These are phyloP conservation scores for Catotricha subobsoleta DNA, from an alignment of 2,888 invertebrate genomes.

Conservation along the genomic window DNA sequence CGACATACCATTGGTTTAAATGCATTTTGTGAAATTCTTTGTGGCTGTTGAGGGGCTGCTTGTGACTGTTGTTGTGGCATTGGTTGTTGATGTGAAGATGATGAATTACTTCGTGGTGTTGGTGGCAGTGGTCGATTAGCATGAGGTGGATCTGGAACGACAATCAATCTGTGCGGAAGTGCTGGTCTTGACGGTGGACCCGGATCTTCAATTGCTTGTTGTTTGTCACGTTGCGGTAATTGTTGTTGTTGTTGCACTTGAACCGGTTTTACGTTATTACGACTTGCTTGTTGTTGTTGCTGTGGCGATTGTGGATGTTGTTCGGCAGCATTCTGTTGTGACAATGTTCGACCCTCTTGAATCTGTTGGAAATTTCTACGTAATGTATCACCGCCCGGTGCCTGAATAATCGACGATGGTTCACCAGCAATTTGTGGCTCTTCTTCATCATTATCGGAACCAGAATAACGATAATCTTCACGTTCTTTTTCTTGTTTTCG, in stretches of 20 bases:
- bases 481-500: constrained; percentile 77
- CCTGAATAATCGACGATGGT: constrained; percentile 80
- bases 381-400: constrained; percentile 82
- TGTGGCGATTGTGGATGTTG: constrained; percentile 25
- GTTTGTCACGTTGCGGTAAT: constrained; percentile 18
- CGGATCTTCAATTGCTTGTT: constrained; percentile 47
- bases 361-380: constrained; percentile 96
- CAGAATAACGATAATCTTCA: constrained; percentile 73
- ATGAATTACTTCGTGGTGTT: constrained; percentile 52
- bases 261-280: constrained; percentile 18
- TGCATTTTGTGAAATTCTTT: constrained; percentile 66
- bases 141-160: constrained; percentile 73
- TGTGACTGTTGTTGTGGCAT: constrained; percentile 23
- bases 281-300: constrained; percentile 33
- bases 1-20: constrained; percentile 70
- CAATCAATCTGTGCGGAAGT: constrained; percentile 78
- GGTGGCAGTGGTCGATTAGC: constrained; percentile 59
- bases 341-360: constrained; percentile 57
- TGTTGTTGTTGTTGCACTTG: constrained; percentile 23
- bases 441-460: constrained; percentile 94
- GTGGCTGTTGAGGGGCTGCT: constrained; percentile 40
- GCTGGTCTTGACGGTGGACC: constrained; percentile 77
- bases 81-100: constrained; percentile 25
- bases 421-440: constrained; percentile 82
- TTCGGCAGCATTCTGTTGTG: constrained; percentile 36